Base-by-base conservation (phyloP, 2,888 invertebrate genomes). In the Monopis laevigella region DNA sequence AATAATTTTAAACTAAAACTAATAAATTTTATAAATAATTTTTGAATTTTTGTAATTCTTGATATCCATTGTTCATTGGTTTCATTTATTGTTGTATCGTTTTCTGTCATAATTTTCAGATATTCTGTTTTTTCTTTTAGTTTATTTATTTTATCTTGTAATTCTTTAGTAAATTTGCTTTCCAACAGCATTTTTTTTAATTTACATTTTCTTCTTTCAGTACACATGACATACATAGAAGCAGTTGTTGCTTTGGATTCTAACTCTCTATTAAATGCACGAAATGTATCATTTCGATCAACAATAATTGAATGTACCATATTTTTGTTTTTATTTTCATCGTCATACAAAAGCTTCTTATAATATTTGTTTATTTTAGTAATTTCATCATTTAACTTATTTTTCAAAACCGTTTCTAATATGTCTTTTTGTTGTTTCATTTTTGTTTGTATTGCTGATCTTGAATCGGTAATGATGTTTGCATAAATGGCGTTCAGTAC, bases 121-220 rank as follows among this genome's bases (percentile, higher is more conserved):
- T 28, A 18, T 14, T 59, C 46, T 45, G 64, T 52, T 14, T 50
- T 61, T 44, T 67, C 59, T 47, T 68, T 65, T 1, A 78, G 58
- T 51, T 60, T 62, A 45, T 56, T 35, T 12, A 62, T 39, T 42
- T 64, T 64, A 48, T 71, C 67, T 28, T 54, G 47, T 24, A 69
- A 46, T 47, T 73, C 70, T 8, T 50, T 46, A 32, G 47, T 56
- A 43, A 71, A 69, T 48, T 60, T 59, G 39, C 56, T 70, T 48
- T 77, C 59, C 42, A 78, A 43, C 3, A 68, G 39, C 43, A 75
- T 62, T 52, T 69, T 58, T 47, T 65, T 67, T 2, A 80, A 62
- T 52, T 51, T 66, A 51, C 78, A 78, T 53, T 72, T 78, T 54
- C 73, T 80, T 51, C 78, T 59, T 49, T 78, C 77, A 4, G 61